Evolutionary conservation across 2,888 invertebrate species (phyloP), one percentile per base, ranked within the genome.

Genomic region (Allophyes oxyacanthae): DNA sequence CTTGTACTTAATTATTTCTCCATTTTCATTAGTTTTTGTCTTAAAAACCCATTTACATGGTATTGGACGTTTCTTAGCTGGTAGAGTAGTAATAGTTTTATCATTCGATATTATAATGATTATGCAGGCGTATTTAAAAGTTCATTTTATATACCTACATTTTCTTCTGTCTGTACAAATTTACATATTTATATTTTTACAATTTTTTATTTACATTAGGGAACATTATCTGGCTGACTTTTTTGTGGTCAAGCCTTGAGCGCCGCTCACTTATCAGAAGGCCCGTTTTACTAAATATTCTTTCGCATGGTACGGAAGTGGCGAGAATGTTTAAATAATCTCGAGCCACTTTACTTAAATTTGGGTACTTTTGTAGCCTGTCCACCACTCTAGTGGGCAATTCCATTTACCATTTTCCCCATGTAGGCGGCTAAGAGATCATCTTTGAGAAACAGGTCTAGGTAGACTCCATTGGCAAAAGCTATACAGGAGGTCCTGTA

Each of bases 91-190:
- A n/a, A n/a, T n/a, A n/a, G n/a, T n/a, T n/a, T n/a, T n/a, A n/a
- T n/a, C n/a, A n/a, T n/a, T n/a, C n/a, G n/a, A n/a, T n/a, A n/a
- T n/a, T n/a, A n/a, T n/a, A n/a, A n/a, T n/a, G n/a, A n/a, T n/a
- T n/a, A 33, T 33, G n/a, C 32, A 33, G 32, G 32, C 32, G n/a
- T 33, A 33, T n/a, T 33, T 33, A 33, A 33, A 33, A 33, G 32
- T 33, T 33, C 32, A 33, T n/a, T 33, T 33, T 10, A 33, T 33
- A 30, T 30, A 30, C n/a, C n/a, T 33, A 33, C 32, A 33, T n/a
- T 2, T n/a, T 33, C 5, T 7, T 6, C 10, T 3, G 6, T 33
- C n/a, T 33, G 2, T n/a, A 33, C 32, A n/a, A n/a, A 7, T n/a
- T n/a, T 33, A n/a, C n/a, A 5, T 33, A 33, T 33, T 33, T 33